Base-by-base conservation (phyloP, 2,113 vertebrate species). In the Meleagris gallopavo region DNA sequence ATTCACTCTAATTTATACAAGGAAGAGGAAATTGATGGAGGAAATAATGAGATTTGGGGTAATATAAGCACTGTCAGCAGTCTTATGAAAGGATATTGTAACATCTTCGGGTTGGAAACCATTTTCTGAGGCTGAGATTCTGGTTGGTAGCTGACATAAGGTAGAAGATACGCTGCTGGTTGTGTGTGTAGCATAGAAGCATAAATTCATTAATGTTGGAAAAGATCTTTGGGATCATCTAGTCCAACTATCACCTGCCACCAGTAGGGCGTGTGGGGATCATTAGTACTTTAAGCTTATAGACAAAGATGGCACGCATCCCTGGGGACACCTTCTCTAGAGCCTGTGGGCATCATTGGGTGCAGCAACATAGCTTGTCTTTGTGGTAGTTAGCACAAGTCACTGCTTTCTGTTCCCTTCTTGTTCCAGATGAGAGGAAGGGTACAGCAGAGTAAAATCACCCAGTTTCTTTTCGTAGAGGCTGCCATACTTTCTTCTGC, bases 1-100 rank as follows among this genome's bases (percentile, higher is more conserved):
- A 93, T 94, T 95, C 95, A 84, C 73, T 95, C 91, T 95, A 88
- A 96, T 97, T 96, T 95, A 95, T 94, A 86, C 61, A 61, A 91
- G 88, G 91, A 90, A 78, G 73, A 71, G 54, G 86, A 86, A 90
- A 90, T 72, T 91, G 89, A 94, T 95, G 79, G 73, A 94, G 72
- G 85, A 93, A 95, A 88, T 95, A 91, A 92, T 91, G 82, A 95
- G 89, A 65, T 91, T 70, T 83, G 65, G 46, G 82, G 71, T 76
- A 87, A 83, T 65, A 58, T 60, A 88, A 93, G 87, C 72, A 67
- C 61, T 65, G 75, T 58, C 55, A 50, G 77, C 41, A 43, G 75
- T 50, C 52, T 90, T 46, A 15, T 61, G 79, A 79, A 92, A 87
- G 81, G 46, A 15, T 57, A 38, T 48, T 83, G 83, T 77, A 77